phyloP scores from a whole-genome alignment of 2,888 invertebrate genomes.

The Acleris laterana region DNA sequence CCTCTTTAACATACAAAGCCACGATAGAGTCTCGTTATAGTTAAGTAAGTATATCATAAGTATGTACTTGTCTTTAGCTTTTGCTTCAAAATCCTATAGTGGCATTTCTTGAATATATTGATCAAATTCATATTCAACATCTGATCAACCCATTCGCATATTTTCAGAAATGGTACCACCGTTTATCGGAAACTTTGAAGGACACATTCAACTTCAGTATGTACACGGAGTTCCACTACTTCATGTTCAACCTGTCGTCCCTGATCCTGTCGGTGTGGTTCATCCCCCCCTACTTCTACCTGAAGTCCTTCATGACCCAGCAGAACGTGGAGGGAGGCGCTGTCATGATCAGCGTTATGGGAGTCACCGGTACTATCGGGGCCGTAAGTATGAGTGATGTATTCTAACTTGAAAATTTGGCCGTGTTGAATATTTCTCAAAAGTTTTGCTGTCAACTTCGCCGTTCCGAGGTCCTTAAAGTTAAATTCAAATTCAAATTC shows the following conservation, averaged over 20 bases:
- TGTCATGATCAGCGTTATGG: slow-evolving; percentile 92
- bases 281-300: slow-evolving; percentile 96
- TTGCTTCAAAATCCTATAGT: no score
- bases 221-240: slow-evolving; percentile 91
- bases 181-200: slow-evolving; percentile 86
- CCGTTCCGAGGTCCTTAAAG: no score
- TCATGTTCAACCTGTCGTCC: slow-evolving; percentile 93
- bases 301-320: slow-evolving; percentile 85
- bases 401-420: no score
- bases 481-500: no score
- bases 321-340: slow-evolving; percentile 89
- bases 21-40: no score
- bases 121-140: no score
- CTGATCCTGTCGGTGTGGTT: slow-evolving; percentile 95
- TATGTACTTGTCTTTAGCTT: no score
- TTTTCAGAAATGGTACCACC: slow-evolving; percentile 89
- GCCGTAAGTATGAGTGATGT: slow-evolving; percentile 84
- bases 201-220: slow-evolving; percentile 91
- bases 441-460: neutral
- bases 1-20: no score
- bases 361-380: slow-evolving; percentile 94
- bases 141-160: neutral
- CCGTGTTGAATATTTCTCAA: no score
- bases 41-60: no score
- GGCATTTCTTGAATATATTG: no score